Evolutionary conservation across 2,888 invertebrate genomes (phyloP), one percentile per base, ranked within the genome.

Genomic region (Sphecodes monilicornis): DNA sequence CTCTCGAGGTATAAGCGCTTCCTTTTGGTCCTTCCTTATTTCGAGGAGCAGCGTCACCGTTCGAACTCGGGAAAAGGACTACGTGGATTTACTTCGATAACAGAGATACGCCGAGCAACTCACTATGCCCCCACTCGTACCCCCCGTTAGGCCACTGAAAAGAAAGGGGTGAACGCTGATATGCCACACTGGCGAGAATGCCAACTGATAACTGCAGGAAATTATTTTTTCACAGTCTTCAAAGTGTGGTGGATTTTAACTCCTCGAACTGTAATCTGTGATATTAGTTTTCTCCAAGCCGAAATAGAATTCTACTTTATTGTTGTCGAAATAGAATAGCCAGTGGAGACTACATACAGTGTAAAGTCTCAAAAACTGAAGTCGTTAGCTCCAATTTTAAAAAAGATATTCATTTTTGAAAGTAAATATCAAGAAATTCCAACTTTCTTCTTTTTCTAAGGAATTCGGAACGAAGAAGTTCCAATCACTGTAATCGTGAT

Each of bases 1-100:
- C 86, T 89, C 86, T 90, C 77, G 80, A 87, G 82, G 83, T 87
- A 90, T 90, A 90, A 90, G 86, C 89, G 89, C 79, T 88, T 88
- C 85, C 88, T 81, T 85, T 83, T 80, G 80, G 76, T 36, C 73
- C 64, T 85, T 84, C 86, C 88, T 89, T 88, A 89, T 88, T 89
- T 89, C 86, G 82, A 88, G 86, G 81, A 76, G 85, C 81, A 71
- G 77, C 81, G 84, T 76, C 79, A 77, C 71, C 85, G 84, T 79
- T 82, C 82, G 85, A 82, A 85, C 84, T 74, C 78, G 76, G 80
- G 73, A 82, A 85, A 87, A 82, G 81, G 82, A 90, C 87, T 87
- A 82, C 87, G 89, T 87, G 87, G 89, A 90, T 90, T 90, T 90
- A 90, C 90, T 90, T 90, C 89, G 90, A 90, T 90, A 90, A 90